These are phyloP conservation scores for Alethe castanea DNA, from an alignment of 2,113 vertebrate species.

Conservation along the genomic window DNA sequence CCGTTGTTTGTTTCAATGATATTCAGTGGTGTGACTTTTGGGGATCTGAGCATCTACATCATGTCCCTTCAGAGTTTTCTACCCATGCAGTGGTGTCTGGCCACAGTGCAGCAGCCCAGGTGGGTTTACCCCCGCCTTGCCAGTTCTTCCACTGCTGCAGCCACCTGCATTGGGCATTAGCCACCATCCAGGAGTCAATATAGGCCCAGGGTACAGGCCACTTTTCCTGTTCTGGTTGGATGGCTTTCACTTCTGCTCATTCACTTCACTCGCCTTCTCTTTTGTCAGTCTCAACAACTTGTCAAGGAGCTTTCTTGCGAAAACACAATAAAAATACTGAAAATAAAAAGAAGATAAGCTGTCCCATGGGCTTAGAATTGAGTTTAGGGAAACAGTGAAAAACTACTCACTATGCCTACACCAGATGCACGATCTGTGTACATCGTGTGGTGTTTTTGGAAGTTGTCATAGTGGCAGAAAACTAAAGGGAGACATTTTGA, in stretches of 20 bases:
- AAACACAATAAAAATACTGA: neutral
- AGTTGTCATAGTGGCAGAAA: neutral
- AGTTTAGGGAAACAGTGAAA: neutral
- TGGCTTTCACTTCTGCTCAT: neutral
- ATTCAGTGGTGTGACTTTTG: accelerated
- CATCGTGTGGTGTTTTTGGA: neutral
- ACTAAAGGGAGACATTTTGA: neutral
- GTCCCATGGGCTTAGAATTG: neutral
- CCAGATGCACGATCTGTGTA: neutral
- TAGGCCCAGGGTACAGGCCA: too few species aligned
- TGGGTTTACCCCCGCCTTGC: neutral
- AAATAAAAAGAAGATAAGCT: neutral
- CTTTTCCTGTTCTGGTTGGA: neutral
- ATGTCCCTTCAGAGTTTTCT: neutral
- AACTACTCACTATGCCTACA: neutral
- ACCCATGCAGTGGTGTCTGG: neutral
- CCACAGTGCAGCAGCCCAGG: neutral
- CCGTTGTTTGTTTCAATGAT: neutral
- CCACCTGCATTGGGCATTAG: neutral
- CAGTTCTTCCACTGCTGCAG: neutral
- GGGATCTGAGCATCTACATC: neutral
- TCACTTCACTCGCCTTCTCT: neutral
- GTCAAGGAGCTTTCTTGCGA: neutral
- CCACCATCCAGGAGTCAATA: neutral
- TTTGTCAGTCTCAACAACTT: neutral